These are phyloP conservation scores for Axis porcinus DNA, from an alignment of 2,113 vertebrate species.

Conservation along the genomic window DNA sequence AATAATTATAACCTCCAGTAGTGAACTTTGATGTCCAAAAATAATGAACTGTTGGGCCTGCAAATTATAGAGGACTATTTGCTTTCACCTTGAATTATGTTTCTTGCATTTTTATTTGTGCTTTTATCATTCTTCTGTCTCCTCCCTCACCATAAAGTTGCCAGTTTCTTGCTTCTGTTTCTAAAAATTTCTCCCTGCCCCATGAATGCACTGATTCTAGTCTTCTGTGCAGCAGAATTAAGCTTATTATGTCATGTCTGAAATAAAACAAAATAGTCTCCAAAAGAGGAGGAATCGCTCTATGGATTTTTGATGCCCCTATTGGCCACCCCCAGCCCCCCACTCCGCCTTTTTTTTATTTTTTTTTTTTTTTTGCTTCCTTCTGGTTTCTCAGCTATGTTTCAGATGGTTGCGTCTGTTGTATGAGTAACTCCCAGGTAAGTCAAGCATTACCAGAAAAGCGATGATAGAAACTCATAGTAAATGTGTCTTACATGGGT, in stretches of 20 bases:
- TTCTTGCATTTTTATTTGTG: not conserved
- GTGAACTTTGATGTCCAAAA: not conserved
- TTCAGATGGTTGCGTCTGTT: not conserved
- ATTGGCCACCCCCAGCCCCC: not conserved
- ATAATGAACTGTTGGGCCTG: not conserved
- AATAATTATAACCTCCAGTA: not conserved
- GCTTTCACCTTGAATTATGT: not conserved
- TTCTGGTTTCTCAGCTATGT: not conserved
- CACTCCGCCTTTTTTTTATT: not conserved
- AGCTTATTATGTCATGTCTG: not conserved
- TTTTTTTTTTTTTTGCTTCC: not conserved
- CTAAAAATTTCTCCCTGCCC: not conserved
- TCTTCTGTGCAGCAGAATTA: not conserved
- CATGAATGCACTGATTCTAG: not conserved
- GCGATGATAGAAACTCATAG: not conserved
- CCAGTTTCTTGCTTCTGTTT: constrained; percentile 20
- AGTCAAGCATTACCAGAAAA: not conserved
- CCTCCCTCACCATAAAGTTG: not conserved
- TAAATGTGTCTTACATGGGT: not conserved
- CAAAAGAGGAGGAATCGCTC: not conserved
- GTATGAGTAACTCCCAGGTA: not conserved
- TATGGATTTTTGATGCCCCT: not conserved
- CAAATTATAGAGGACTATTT: not conserved
- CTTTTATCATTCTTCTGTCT: not conserved
- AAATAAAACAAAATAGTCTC: not conserved